phyloP scores from a whole-genome alignment of 2,113 vertebrate genomes.

The Pyxicephalus adspersus region DNA sequence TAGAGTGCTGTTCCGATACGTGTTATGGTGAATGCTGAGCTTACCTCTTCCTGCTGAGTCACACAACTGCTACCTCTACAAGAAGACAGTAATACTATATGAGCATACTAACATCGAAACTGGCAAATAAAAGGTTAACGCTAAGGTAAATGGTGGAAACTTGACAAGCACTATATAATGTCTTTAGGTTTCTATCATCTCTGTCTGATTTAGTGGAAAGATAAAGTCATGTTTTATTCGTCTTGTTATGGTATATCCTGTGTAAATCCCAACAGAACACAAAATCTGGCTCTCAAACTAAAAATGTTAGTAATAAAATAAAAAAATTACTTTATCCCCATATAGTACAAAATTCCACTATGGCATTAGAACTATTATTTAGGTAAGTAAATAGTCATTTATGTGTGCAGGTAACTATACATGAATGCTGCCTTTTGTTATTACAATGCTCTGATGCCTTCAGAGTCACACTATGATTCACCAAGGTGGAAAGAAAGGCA shows the following conservation, averaged over 20 bases:
- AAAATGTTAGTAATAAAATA: too few species aligned
- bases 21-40: constrained; percentile 13
- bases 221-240: background rate
- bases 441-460: too few species aligned
- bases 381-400: too few species aligned
- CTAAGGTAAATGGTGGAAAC: constrained; percentile 11
- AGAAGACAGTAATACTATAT: background rate
- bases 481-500: too few species aligned
- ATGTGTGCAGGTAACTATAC: too few species aligned
- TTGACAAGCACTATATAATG: constrained; percentile 3
- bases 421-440: too few species aligned
- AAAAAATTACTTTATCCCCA: too few species aligned
- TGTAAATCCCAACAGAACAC: background rate
- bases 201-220: constrained; percentile 1
- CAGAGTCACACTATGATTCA: too few species aligned
- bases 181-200: background rate
- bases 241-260: background rate
- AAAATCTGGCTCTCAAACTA: too few species aligned
- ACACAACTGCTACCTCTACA: background rate
- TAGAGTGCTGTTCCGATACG: constrained; percentile 35
- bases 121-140: constrained; percentile 23
- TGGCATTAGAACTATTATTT: too few species aligned
- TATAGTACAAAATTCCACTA: too few species aligned
- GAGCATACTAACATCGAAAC: constrained; percentile 19
- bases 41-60: constrained; percentile 41